phyloP scores from a whole-genome alignment of 2,797 vertebrate species.

The Australoheros facetus region DNA sequence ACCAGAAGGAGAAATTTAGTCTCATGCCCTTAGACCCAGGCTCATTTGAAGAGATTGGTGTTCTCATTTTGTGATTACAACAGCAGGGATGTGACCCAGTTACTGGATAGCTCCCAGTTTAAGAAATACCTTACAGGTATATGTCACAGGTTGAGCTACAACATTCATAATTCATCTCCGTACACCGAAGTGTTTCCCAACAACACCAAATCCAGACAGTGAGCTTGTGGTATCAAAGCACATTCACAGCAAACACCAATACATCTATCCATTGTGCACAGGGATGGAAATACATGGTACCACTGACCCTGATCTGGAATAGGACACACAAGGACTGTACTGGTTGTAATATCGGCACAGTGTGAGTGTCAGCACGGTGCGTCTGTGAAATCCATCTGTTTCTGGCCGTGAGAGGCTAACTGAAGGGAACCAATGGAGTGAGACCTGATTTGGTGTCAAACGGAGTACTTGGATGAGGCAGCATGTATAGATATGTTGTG shows the following conservation, averaged over 20 bases:
- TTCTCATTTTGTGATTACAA: constrained; percentile 46
- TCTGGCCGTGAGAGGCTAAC: constrained; percentile 49
- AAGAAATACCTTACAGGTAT: constrained; percentile 42
- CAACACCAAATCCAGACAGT: constrained; percentile 1
- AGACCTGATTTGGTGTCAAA: constrained; percentile 75
- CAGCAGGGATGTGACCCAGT: constrained; percentile 40
- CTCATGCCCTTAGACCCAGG: constrained; percentile 29
- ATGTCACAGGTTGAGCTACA: constrained; percentile 40
- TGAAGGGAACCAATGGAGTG: constrained; percentile 68
- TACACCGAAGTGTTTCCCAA: constrained; percentile 22
- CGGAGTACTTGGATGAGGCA: constrained; percentile 59
- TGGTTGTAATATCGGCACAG: constrained; percentile 29
- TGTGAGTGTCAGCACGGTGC: constrained; percentile 44
- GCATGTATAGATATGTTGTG: constrained; percentile 13
- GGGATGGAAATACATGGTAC: constrained; percentile 28
- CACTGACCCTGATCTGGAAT: constrained; percentile 34
- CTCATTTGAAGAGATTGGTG: constrained; percentile 43
- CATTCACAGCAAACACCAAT: constrained; percentile 16
- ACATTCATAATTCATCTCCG: constrained; percentile 41
- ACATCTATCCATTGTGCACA: constrained; percentile 16
- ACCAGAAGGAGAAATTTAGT: constrained; percentile 38
- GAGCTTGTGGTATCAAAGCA: constrained; percentile 1
- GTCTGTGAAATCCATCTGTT: constrained; percentile 70
- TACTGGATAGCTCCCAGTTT: constrained; percentile 20
- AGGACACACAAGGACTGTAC: constrained; percentile 25